phyloP scores from a whole-genome alignment of 2,113 vertebrate species.

The Equus przewalskii region DNA sequence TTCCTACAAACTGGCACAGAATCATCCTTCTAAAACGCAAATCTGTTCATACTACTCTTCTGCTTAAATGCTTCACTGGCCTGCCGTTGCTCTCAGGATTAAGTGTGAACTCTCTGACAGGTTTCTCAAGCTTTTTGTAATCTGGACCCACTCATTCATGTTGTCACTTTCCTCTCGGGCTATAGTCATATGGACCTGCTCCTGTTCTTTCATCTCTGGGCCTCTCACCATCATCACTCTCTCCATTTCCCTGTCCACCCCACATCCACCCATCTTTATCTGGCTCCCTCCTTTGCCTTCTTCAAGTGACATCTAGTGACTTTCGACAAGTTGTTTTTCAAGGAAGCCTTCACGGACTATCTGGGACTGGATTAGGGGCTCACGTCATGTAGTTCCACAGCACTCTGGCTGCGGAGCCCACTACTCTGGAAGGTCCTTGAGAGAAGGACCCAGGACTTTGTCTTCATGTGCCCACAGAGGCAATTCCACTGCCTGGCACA shows the following conservation, averaged over 20 bases:
- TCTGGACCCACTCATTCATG: too few relatives aligned
- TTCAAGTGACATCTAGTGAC: background rate
- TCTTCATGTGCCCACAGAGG: background rate
- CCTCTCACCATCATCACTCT: fast-evolving
- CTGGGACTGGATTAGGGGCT: background rate
- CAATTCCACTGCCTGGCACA: fast-evolving
- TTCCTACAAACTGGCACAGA: background rate
- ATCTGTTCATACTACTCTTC: background rate
- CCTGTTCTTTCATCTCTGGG: too few relatives aligned
- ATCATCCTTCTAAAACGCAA: background rate
- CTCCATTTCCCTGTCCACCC: background rate
- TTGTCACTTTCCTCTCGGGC: background rate
- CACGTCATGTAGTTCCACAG: background rate
- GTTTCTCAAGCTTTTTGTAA: background rate
- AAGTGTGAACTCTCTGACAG: background rate
- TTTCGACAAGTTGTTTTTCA: background rate
- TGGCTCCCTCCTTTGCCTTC: background rate
- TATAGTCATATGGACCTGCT: background rate
- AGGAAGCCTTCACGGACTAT: background rate
- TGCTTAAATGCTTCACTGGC: too few relatives aligned
- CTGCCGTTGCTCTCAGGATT: background rate
- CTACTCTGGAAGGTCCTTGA: background rate
- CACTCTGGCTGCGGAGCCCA: too few relatives aligned
- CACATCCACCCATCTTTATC: background rate
- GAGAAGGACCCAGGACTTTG: background rate